Base-by-base conservation (phyloP, 1,140 invertebrate species). In the Lerema accius region DNA sequence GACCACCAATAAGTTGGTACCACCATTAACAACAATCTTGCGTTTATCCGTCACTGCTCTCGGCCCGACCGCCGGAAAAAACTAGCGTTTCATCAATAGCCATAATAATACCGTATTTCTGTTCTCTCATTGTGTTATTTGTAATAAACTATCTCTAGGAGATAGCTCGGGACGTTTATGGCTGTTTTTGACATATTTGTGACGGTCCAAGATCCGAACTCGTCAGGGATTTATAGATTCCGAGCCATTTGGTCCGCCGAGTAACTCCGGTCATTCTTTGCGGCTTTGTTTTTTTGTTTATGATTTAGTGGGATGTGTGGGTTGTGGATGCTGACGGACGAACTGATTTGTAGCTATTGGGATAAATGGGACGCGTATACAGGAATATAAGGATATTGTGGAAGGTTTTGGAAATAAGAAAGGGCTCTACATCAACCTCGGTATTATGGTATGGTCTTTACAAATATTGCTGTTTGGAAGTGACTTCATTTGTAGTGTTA, bases 161-260 rank as follows among this genome's bases (percentile, higher is more conserved):
- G 71, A 80, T 77, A 76, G 68, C 65, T 68, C 64, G 42, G 63
- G 78, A 80, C 78, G 62, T 82, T 85, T 82, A 85, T 82, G 73
- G 78, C 72, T 70, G 61, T 75, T 76, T 78, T 66, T 82, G 82
- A 85, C 82, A 82, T 82, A 81, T 85, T 85, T 85, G 82, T 85
- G 82, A 85, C 77, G 75, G 71, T 69, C 71, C 64, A 74, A 82
- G 78, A 81, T 79, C 71, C 72, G 77, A 62, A 60, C 39, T 73
- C 67, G 67, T 65, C 71, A 76, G 70, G 72, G 82, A 82, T 82
- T 85, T 85, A 85, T 85, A 78, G 82, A 85, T 85, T 79, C 80
- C 80, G 69, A 76, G 67, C 79, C 75, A 81, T 82, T 85, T 81
- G 78, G 78, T 80, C 76, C 72, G 67, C 76, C n/a, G n/a, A 60